A percentile compares a stretch with the other conserved stretches of the same genome.
Evolutionary conservation across 2,113 vertebrate species (phyloP).

Genomic region (Amphiprion ocellaris): DNA sequence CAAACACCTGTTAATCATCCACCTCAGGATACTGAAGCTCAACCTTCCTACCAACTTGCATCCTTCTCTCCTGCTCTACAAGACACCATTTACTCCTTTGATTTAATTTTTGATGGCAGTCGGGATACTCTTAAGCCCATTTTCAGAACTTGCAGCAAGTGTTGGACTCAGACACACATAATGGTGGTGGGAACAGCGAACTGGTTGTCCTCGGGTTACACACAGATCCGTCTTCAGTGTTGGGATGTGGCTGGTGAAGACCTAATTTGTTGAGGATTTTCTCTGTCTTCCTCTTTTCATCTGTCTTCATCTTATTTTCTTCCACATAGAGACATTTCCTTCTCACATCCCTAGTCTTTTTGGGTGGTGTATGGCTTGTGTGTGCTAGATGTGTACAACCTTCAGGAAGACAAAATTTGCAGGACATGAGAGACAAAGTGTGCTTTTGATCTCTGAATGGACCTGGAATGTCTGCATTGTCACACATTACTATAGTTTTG

Average conservation of each 20-base stretch:
- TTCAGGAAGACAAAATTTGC: constrained; percentile 29
- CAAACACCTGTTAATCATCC: constrained; percentile 61
- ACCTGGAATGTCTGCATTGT: constrained; percentile 44
- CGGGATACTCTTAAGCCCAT: constrained; percentile 12
- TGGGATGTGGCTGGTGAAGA: constrained; percentile 31
- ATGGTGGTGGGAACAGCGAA: constrained; percentile 27
- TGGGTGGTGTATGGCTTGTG: constrained; percentile 14
- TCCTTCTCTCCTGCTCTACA: constrained; percentile 23
- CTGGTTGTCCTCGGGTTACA: constrained; percentile 27
- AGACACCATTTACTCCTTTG: constrained; percentile 28
- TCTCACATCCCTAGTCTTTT: constrained; percentile 13
- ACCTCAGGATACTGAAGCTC: constrained; percentile 71
- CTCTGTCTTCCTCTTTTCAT: constrained; percentile 61
- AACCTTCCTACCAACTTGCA: constrained; percentile 32
- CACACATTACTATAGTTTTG: constrained; percentile 39
- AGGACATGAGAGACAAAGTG: constrained; percentile 18
- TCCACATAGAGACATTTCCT: constrained; percentile 15
- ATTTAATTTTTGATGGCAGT: constrained; percentile 31
- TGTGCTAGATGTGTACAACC: constrained; percentile 25
- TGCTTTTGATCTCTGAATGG: constrained; percentile 30
- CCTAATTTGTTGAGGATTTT: constrained; percentile 41
- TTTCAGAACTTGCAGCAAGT: constrained; percentile 25
- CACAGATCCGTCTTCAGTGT: constrained; percentile 27
- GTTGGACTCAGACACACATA: constrained; percentile 10
- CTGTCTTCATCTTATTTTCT: constrained; percentile 50